Evolutionary conservation across 2,113 vertebrate genomes (phyloP).

Genomic region (Albula glossodonta): DNA sequence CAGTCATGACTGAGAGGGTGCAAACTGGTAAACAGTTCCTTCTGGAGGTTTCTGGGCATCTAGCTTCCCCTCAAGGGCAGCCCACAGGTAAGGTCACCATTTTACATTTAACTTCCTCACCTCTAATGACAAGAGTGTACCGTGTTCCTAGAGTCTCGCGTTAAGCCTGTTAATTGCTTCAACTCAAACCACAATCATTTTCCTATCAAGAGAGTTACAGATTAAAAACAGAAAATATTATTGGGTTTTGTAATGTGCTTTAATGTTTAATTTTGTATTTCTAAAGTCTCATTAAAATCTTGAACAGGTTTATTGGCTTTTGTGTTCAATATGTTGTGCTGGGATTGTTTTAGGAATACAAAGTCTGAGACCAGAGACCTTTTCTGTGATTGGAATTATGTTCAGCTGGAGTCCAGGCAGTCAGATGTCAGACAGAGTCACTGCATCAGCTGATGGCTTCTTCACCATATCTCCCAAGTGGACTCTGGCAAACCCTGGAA

Average conservation of each 20-base stretch:
- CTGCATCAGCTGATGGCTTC: conserved; percentile 42
- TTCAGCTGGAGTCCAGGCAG: conserved; percentile 43
- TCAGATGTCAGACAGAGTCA: conserved; percentile 50
- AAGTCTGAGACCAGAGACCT: conserved; percentile 1
- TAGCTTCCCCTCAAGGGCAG: conserved; percentile 42
- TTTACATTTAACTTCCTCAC: not conserved
- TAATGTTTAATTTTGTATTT: too few relatives aligned
- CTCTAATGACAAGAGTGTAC: not conserved
- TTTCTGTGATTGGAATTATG: conserved; percentile 31
- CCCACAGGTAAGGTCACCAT: conserved; percentile 51
- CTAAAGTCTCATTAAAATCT: too few relatives aligned
- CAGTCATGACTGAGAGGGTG: conserved; percentile 33
- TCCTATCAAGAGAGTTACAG: not conserved
- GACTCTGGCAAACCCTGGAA: conserved; percentile 36
- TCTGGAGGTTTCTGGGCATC: conserved; percentile 51
- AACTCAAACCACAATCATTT: not conserved
- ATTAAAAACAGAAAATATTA: not conserved
- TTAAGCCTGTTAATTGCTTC: not conserved
- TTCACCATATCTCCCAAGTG: conserved; percentile 33
- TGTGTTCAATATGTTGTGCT: not conserved
- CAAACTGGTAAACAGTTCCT: conserved; percentile 47
- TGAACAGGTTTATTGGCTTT: not conserved
- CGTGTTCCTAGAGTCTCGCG: not conserved
- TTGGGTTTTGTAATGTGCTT: not conserved
- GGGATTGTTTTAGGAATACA: conserved; percentile 24